Evolutionary conservation across 1,140 invertebrate genomes (phyloP), one percentile per base, ranked within the genome.

Genomic region (Meloidogyne floridensis): DNA sequence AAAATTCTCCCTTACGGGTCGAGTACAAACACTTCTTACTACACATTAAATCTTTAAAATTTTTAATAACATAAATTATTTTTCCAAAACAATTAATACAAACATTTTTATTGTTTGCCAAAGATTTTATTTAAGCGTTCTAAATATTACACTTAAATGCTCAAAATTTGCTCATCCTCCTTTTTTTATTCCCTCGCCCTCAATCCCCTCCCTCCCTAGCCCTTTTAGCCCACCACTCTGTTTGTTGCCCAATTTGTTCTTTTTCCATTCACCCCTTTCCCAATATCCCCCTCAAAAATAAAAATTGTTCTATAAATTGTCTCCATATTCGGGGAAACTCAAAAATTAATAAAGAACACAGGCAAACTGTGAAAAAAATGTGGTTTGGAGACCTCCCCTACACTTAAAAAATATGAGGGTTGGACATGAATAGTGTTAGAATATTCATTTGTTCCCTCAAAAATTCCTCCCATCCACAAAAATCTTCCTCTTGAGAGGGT

Each of bases 401-500:
- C 59, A 65, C 59, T 65, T 65, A n/a, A 65, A n/a, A 65, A 65
- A 65, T 65, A 65, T 65, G 59, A 65, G 59, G 59, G 59, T 65
- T 65, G n/a, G 2, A n/a, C 15, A 65, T 65, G n/a, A 65, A 65
- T 65, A 6, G 59, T 65, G 15, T n/a, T 15, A 65, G 7, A n/a
- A n/a, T n/a, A 65, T 18, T 65, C 1, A 47, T 65, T n/a, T 65
- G 59, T 65, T 15, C 59, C n/a, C 4, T 65, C n/a, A 2, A n/a
- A 65, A 65, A 15, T 65, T 18, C 10, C n/a, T n/a, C 5, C 15
- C 15, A 59, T 59, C 59, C 59, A 65, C 15, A 65, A 65, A 32
- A 32, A 65, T 65, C 59, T n/a, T 65, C 11, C 56, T 59, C 56
- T 65, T 65, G 59, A 65, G 15, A 65, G 5, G 59, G 13, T 15